These are phyloP conservation scores for Spongilla lacustris DNA, from an alignment of 37 sponge, comb jelly and placozoan genomes.

Conservation along the genomic window DNA sequence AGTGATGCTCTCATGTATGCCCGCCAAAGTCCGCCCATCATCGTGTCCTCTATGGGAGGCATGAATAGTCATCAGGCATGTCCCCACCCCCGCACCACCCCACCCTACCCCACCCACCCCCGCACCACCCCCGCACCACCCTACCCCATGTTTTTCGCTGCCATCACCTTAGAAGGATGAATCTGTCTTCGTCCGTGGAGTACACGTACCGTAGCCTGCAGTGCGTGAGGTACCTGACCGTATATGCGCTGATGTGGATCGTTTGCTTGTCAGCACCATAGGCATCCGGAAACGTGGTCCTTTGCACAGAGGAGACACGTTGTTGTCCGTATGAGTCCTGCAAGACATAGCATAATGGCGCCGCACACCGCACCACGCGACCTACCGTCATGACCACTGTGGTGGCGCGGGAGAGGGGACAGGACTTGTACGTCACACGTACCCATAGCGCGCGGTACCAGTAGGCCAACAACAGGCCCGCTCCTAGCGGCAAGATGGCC, in stretches of 20 bases:
- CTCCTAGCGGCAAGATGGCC: constrained; percentile 6
- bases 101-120: not conserved
- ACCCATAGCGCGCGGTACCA: constrained; percentile 19
- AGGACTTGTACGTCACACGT: not conserved
- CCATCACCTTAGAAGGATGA: constrained; percentile 19
- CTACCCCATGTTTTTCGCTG: no score
- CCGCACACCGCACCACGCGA: not conserved
- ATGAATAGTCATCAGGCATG: not conserved
- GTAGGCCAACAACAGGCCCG: constrained; percentile 22
- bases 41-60: constrained; percentile 15
- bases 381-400: constrained; percentile 26
- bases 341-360: not conserved
- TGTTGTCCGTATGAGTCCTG: not conserved
- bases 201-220: constrained; percentile 26
- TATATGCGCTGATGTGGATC: not conserved
- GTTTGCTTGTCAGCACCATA: not conserved
- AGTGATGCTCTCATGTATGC: constrained; percentile 20
- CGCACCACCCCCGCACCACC: no score
- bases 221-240: not conserved
- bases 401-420: constrained; percentile 2
- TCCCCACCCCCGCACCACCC: not conserved
- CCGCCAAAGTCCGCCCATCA: constrained; percentile 2
- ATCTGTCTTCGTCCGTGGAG: constrained; percentile 8
- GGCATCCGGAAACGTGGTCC: not conserved
- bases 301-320: not conserved